Conservation (phyloP, 2,888 invertebrate genomes). For the Fabriciana adippe region DNA sequence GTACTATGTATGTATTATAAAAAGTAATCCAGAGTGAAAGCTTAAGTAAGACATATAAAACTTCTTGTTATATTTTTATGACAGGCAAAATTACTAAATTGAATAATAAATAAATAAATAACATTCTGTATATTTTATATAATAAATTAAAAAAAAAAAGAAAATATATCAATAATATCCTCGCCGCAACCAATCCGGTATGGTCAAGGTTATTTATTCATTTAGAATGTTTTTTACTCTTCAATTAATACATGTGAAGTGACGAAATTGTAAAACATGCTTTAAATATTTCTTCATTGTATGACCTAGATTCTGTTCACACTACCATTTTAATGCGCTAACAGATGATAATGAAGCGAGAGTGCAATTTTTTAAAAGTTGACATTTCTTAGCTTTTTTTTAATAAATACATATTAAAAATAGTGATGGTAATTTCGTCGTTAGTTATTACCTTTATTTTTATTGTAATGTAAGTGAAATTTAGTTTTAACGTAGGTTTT, state of each 20-base stretch:
- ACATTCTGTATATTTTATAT: constrained; percentile 9
- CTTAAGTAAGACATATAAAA: too few species aligned
- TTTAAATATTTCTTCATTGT: constrained; percentile 12
- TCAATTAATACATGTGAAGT: constrained; percentile 26
- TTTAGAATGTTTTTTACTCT: constrained; percentile 32
- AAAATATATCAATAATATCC: neutral
- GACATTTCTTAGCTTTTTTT: neutral
- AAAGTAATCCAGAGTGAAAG: too few species aligned
- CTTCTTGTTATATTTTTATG: too few species aligned
- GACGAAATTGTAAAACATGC: constrained; percentile 14
- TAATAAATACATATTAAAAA: too few species aligned
- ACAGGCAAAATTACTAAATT: too few species aligned
- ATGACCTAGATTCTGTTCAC: constrained; percentile 18
- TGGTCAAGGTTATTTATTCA: constrained; percentile 19
- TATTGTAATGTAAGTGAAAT: too few species aligned
- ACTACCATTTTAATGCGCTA: constrained; percentile 6
- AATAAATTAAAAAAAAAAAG: neutral
- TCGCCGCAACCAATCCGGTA: constrained; percentile 6
- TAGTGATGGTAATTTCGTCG: too few species aligned
- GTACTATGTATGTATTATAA: too few species aligned
- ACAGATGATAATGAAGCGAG: neutral
- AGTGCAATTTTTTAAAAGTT: neutral
- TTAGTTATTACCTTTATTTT: too few species aligned
- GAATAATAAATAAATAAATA: too few species aligned
- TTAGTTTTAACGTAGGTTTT: too few species aligned